Base-by-base conservation (phyloP, 2,888 invertebrate genomes). In the Mesopsocus fuscifrons region DNA sequence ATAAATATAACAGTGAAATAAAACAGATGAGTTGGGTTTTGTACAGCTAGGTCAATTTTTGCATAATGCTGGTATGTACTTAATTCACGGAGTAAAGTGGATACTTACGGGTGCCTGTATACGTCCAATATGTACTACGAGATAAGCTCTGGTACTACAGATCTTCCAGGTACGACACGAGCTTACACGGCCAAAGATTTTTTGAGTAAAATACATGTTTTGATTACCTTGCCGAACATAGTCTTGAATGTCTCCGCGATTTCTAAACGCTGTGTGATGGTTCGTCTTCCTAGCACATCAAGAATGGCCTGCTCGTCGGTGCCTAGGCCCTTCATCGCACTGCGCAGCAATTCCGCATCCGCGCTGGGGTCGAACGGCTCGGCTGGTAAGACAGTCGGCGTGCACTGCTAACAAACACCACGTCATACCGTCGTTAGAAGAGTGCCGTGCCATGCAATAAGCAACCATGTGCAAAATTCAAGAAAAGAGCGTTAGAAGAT, bases 191-290 rank as follows among this genome's bases (percentile, higher is more conserved):
- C n/a, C n/a, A n/a, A n/a, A n/a, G n/a, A n/a, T n/a, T n/a, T n/a
- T n/a, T n/a, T n/a, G n/a, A n/a, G n/a, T n/a, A n/a, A n/a, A n/a
- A n/a, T n/a, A n/a, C n/a, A n/a, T n/a, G n/a, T n/a, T n/a, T n/a
- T n/a, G n/a, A n/a, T 48, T 45, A 66, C 70, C 56, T 65, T 64
- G 47, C 71, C 72, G 56, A 64, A 71, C 50, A 64, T 53, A 3
- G 64, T 59, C 54, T 72, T 71, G 58, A 62, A 72, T 21, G 56
- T 57, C 34, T 56, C 55, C 46, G 60, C 52, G 45, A 72, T 64
- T 48, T 67, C 58, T 46, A 65, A 62, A 18, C 71, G 56, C 53
- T 72, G 69, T 6, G 52, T 54, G 49, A 66, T 67, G 44, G 62
- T 62, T 18, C 70, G 56, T 23, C 60, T 59, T 15, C 62, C 59